Evolutionary conservation across 2,888 invertebrate species (phyloP).

Genomic region (Chrysopilus asiliformis): DNA sequence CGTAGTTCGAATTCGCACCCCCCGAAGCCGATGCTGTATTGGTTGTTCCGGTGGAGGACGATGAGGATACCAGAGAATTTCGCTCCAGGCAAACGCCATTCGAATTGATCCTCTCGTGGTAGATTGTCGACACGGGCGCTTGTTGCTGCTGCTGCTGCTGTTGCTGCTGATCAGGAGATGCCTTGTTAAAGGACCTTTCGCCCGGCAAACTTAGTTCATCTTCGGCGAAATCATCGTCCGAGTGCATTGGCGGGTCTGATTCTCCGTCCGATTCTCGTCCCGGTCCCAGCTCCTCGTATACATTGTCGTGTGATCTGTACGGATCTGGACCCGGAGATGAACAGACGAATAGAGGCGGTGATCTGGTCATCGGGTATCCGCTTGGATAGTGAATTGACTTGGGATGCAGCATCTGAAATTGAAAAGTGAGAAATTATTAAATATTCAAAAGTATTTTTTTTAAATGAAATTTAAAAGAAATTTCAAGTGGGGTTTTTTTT

Average conservation of each 20-base stretch:
- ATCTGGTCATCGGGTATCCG: conserved; percentile 45
- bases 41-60: conserved; percentile 24
- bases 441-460: not conserved
- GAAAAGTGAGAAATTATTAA: too few species aligned
- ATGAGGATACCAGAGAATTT: conserved; percentile 31
- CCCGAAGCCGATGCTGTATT: too few species aligned
- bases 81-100: conserved; percentile 24
- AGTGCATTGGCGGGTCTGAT: conserved; percentile 49
- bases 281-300: conserved; percentile 65
- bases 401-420: conserved; percentile 56
- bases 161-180: conserved; percentile 12
- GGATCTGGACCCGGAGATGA: conserved; percentile 54
- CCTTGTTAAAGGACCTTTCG: conserved; percentile 32
- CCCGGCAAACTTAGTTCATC: conserved; percentile 57
- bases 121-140: conserved; percentile 20
- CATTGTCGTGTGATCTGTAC: conserved; percentile 52
- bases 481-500: too few species aligned
- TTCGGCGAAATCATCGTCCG: conserved; percentile 76
- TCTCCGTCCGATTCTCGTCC: conserved; percentile 48
- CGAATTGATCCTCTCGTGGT: conserved; percentile 19
- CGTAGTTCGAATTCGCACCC: too few species aligned
- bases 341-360: conserved; percentile 54
- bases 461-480: too few species aligned
- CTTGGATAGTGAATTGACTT: conserved; percentile 48
- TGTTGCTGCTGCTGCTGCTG: conserved; percentile 9